These are phyloP conservation scores for Alentia gelatinosa DNA, from an alignment of 2,888 invertebrate species.

Conservation along the genomic window DNA sequence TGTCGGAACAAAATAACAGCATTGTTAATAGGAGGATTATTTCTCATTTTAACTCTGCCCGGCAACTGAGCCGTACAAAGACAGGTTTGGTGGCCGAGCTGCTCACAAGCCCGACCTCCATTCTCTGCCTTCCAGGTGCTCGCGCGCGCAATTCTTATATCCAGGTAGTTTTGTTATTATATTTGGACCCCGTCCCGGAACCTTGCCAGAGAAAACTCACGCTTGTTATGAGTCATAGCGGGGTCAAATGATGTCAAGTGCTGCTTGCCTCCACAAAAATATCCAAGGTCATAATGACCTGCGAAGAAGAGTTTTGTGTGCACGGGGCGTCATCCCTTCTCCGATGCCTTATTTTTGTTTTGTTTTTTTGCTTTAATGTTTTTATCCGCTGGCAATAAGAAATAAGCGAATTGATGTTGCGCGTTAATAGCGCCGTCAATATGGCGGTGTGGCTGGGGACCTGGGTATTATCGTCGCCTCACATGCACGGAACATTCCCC, in stretches of 20 bases:
- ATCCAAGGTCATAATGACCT: not conserved
- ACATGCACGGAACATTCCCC: too few relatives aligned
- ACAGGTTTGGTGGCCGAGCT: too few relatives aligned
- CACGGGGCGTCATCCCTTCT: not conserved
- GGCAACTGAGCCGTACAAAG: not conserved
- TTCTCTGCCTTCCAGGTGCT: not conserved
- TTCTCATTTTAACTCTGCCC: not conserved
- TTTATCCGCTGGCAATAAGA: too few relatives aligned
- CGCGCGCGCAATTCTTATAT: not conserved
- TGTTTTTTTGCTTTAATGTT: not conserved
- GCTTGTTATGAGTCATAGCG: not conserved
- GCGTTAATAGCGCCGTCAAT: not conserved
- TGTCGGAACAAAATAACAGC: not conserved
- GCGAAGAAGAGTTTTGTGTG: not conserved
- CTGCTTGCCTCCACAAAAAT: not conserved
- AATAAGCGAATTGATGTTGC: not conserved
- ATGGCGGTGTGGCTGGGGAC: too few relatives aligned
- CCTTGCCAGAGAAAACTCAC: too few relatives aligned
- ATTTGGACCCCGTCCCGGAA: not conserved
- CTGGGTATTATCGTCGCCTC: too few relatives aligned
- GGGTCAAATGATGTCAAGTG: conserved; percentile 10
- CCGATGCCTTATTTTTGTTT: not conserved
- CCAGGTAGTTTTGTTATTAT: not conserved
- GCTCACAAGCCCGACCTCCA: too few relatives aligned
- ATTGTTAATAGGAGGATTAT: not conserved